phyloP scores from a whole-genome alignment of 2,113 vertebrate genomes.

The Labrus mixtus region DNA sequence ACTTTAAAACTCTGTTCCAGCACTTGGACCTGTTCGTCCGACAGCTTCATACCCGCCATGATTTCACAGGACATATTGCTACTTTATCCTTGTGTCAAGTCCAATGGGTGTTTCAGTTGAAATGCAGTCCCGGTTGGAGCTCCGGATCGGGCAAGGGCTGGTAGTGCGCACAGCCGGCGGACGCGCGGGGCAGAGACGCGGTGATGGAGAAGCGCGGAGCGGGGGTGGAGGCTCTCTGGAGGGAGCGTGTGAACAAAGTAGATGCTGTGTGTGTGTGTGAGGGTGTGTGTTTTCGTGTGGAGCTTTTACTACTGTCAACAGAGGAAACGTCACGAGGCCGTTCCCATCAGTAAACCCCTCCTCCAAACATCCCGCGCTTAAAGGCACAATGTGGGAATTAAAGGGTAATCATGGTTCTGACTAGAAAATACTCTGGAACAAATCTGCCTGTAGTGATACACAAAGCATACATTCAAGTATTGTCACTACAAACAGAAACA shows the following conservation, averaged over 20 bases:
- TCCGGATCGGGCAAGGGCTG: neutral
- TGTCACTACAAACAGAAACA: too few species aligned
- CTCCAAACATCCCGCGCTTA: constrained; percentile 3
- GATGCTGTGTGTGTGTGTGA: constrained; percentile 4
- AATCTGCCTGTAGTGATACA: too few species aligned
- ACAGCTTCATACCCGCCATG: constrained; percentile 58
- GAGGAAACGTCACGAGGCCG: constrained; percentile 42
- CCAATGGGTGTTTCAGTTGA: neutral
- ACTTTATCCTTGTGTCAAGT: neutral
- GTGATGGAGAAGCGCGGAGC: constrained; percentile 4
- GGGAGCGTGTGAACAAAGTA: neutral
- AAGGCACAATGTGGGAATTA: neutral
- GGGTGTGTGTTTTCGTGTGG: neutral
- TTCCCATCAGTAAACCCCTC: constrained; percentile 39
- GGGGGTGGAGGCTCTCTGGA: constrained; percentile 1
- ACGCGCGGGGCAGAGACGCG: constrained; percentile 8
- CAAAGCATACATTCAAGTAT: too few species aligned
- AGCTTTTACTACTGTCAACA: constrained; percentile 69
- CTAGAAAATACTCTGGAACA: too few species aligned
- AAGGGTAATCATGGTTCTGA: neutral
- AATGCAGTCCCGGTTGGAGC: neutral
- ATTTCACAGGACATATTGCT: constrained; percentile 61
- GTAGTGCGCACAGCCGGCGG: constrained; percentile 34
- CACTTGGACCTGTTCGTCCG: constrained; percentile 76
- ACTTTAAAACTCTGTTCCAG: constrained; percentile 82